Conservation (phyloP, 2,797 vertebrate genomes). For the Lemur catta region DNA sequence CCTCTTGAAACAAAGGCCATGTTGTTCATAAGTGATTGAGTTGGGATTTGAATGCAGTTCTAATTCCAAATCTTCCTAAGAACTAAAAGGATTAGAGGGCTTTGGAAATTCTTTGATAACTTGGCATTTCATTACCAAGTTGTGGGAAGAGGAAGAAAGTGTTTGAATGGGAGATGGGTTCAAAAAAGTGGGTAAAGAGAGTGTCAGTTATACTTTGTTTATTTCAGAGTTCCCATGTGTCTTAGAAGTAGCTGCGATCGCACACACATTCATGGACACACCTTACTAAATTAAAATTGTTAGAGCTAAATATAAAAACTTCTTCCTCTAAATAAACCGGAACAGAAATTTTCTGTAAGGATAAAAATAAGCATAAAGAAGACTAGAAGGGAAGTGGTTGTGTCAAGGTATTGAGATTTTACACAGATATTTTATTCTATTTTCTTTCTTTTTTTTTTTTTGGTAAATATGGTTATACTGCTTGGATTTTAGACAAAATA, state of each 20-base stretch:
- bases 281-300: neutral
- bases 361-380: neutral
- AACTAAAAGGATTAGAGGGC: neutral
- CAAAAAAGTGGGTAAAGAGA: neutral
- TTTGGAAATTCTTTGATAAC: neutral
- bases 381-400: neutral
- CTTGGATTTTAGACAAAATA: neutral
- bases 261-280: neutral
- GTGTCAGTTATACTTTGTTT: neutral
- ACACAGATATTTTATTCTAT: neutral
- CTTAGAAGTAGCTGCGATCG: neutral
- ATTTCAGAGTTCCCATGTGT: neutral
- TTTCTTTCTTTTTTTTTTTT: neutral
- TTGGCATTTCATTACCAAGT: neutral
- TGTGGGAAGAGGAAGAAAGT: neutral
- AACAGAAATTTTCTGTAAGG: neutral
- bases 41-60: neutral
- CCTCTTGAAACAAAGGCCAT: neutral
- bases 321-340: neutral
- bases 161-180: neutral
- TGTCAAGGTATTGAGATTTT: neutral
- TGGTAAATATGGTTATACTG: neutral
- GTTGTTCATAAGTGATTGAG: neutral
- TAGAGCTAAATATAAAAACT: neutral
- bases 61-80: neutral